Percentiles rank a stretch among this genome's conserved stretches.
Evolutionary conservation across 2,797 vertebrate genomes (phyloP).

Genomic region (Masticophis lateralis): DNA sequence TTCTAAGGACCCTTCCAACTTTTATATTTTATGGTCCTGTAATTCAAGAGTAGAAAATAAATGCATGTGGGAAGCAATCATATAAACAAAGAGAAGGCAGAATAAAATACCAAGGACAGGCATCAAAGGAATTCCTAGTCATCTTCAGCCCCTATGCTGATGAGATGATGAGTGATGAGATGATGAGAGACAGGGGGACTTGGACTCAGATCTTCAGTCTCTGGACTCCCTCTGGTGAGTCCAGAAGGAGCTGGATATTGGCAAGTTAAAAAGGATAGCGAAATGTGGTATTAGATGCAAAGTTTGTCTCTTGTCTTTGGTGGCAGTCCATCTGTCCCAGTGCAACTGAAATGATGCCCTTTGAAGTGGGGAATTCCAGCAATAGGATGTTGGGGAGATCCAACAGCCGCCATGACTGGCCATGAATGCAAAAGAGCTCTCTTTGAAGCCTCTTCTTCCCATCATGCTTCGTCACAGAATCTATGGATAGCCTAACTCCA

Average conservation of each 20-base stretch:
- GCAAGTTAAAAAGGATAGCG: background rate
- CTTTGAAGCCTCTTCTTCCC: constrained; percentile 7
- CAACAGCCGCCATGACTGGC: background rate
- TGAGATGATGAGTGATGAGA: background rate
- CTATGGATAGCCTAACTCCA: background rate
- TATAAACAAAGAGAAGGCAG: background rate
- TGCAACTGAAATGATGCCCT: background rate
- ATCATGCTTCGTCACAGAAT: background rate
- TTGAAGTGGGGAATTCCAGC: background rate
- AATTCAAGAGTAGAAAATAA: background rate
- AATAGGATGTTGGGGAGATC: background rate
- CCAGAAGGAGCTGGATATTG: background rate
- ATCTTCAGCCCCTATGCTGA: background rate
- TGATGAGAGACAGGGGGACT: background rate
- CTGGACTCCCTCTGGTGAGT: background rate
- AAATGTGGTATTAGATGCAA: background rate
- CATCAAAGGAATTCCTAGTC: background rate
- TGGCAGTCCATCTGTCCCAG: background rate
- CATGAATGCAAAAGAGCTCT: background rate
- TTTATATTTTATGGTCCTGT: background rate
- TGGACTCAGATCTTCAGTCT: background rate
- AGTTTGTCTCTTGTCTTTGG: background rate
- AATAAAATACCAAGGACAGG: background rate
- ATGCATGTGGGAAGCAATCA: background rate
- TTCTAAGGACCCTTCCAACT: background rate